Base-by-base conservation (phyloP, 2,113 vertebrate genomes). In the Castor canadensis region DNA sequence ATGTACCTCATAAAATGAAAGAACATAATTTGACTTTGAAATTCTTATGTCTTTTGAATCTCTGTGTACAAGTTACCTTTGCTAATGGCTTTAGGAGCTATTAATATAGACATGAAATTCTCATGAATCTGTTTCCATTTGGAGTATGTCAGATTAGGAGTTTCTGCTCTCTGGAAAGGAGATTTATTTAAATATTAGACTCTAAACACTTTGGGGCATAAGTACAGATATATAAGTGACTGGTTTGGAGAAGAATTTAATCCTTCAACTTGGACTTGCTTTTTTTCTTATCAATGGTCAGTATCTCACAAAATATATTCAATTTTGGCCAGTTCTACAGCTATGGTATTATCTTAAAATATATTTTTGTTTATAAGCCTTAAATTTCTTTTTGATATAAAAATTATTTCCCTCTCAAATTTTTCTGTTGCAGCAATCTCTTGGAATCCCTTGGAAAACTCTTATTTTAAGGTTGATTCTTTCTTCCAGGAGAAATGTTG, bases 201-300 rank as follows among this genome's bases (percentile, higher is more conserved):
- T 89, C 49, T 15, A 86, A 94, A 93, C 62, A 73, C 47, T 87
- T 62, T n/a, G 62, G 81, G 89, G 82, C 43, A 17, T 47, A 95
- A 76, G 24, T 32, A n/a, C 54, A 89, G 90, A 82, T 32, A 22
- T 71, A 30, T 24, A 71, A 91, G 77, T 86, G 69, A 54, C 45
- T 86, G 67, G 24, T 88, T 83, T 72, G 67, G 58, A 95, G 82
- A 89, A 58, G 69, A 95, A 89, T 80, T 86, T 87, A 81, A 75
- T 64, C n/a, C 40, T 92, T 92, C 67, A 22, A 13, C 17, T 71
- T 86, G 38, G 38, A 69, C 62, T 93, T 93, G 73, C 17, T n/a
- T 89, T 81, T 47, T 16, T 85, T 85, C 47, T 86, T 64, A 24
- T 40, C 20, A 43, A 3, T n/a, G 32, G 77, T 93, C 16, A 19